These are phyloP conservation scores for Triops cancriformis DNA, from an alignment of 1,140 invertebrate genomes.

Conservation along the genomic window DNA sequence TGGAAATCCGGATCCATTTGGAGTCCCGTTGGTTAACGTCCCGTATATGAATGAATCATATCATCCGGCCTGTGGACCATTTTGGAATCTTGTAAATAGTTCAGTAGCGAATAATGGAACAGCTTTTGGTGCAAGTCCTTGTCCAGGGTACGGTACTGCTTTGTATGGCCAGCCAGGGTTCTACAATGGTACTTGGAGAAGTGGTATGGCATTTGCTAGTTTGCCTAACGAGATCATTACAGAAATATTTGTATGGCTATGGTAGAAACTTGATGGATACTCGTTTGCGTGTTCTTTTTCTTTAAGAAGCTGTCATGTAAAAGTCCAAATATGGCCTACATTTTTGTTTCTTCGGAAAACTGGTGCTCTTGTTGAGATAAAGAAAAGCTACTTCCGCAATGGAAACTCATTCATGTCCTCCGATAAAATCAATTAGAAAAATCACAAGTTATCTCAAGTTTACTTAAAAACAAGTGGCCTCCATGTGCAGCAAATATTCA, in stretches of 20 bases:
- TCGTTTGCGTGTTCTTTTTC: not conserved
- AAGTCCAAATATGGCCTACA: too few relatives aligned
- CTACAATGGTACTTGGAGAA: not conserved
- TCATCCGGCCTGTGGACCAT: not conserved
- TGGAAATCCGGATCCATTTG: not conserved
- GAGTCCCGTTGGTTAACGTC: not conserved
- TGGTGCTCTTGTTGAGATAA: too few relatives aligned
- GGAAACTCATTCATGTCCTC: too few relatives aligned
- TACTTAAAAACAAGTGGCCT: too few relatives aligned
- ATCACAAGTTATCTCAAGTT: too few relatives aligned
- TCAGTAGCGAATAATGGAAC: not conserved
- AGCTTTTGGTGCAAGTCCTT: not conserved
- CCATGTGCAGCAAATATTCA: too few relatives aligned
- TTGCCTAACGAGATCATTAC: not conserved
- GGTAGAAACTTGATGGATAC: not conserved
- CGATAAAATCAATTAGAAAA: too few relatives aligned
- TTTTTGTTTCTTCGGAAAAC: too few relatives aligned
- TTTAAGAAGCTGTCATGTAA: too few relatives aligned
- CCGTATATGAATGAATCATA: not conserved
- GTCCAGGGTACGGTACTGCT: not conserved
- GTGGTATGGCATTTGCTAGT: not conserved
- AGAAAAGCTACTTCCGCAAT: too few relatives aligned
- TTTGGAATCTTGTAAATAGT: not conserved
- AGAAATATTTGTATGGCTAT: not conserved
- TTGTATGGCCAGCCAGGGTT: not conserved